Evolutionary conservation across 2,888 invertebrate genomes (phyloP).

Genomic region (Clistopyga incitator): DNA sequence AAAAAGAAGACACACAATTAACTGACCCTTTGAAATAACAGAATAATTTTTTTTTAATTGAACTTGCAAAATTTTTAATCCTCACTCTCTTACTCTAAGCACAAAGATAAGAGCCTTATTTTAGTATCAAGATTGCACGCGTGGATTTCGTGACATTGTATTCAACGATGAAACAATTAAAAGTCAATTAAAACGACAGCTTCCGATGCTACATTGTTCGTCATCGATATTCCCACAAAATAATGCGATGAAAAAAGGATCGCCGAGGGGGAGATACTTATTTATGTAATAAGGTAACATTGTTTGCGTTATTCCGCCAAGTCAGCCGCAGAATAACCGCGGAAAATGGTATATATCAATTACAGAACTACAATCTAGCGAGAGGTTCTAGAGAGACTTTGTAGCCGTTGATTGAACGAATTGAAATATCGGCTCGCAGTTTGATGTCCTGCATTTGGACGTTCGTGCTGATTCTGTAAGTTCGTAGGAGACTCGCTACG

Average conservation of each 20-base stretch:
- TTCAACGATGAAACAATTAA: not conserved
- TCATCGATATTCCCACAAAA: not conserved
- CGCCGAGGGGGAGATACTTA: not conserved
- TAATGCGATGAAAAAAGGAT: not conserved
- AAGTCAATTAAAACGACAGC: not conserved
- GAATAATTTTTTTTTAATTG: no score
- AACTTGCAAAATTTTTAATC: no score
- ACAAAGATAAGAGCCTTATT: no score
- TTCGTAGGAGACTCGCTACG: constrained; percentile 66
- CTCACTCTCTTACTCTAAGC: no score
- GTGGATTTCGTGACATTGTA: not conserved
- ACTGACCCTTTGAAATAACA: no score
- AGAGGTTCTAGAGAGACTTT: constrained; percentile 61
- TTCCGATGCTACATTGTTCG: not conserved
- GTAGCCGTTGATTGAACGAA: constrained; percentile 69
- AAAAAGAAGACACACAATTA: no score
- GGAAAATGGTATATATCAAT: not conserved
- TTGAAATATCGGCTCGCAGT: constrained; percentile 67
- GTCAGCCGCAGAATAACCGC: not conserved
- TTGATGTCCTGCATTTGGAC: constrained; percentile 58
- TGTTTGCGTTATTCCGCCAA: not conserved
- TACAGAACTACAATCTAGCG: constrained; percentile 16
- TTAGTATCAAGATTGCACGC: no score
- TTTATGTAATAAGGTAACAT: not conserved
- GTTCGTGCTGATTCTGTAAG: constrained; percentile 57